Evolutionary conservation across 2,888 invertebrate species (phyloP), one percentile per base, ranked within the genome.

Genomic region (Coelopa pilipes): DNA sequence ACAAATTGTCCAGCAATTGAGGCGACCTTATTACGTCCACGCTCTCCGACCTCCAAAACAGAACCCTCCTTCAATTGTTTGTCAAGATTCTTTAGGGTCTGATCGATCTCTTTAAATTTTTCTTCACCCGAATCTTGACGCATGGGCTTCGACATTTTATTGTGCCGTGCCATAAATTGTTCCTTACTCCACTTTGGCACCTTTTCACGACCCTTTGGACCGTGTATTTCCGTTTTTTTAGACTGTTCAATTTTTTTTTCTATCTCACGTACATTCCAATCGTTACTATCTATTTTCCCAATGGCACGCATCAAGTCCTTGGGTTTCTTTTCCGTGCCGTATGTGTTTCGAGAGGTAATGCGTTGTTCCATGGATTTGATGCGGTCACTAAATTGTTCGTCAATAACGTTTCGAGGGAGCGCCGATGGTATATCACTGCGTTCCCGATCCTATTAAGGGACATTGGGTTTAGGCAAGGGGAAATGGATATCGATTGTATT

Each of bases 181-280:
- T 96, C 95, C 78, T 93, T 91, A 85, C 94, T 96, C 96, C 96
- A 96, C 86, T 96, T 96, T 12, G 96, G 96, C 70, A 96, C 96
- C 84, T 92, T 93, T 82, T 94, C 94, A 65, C 90, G 89, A 11
- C 89, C 87, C 81, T 89, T 86, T 4, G 84, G 82, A 19, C 88
- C 87, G 12, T 84, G 84, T 71, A 85, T 83, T 79, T 88, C 88
- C 0, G 87, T 86, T 76, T 87, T 87, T 75, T 87, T 87, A 0
- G 87, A 88, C 79, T 90, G 89, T 73, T 92, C 92, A 49, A 96
- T 96, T 88, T 96, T 96, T 85, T 94, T 93, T 84, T 97, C 96
- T 47, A 97, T 95, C 86, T 95, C 93, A 79, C 94, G 93, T 50
- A 96, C 93, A 87, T 96, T 96, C 96, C 96, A 96, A 87, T 97